Percentiles rank a stretch among this genome's conserved stretches.
Conservation (phyloP, 2,113 vertebrate species). For the Chlamydotis undulata region DNA sequence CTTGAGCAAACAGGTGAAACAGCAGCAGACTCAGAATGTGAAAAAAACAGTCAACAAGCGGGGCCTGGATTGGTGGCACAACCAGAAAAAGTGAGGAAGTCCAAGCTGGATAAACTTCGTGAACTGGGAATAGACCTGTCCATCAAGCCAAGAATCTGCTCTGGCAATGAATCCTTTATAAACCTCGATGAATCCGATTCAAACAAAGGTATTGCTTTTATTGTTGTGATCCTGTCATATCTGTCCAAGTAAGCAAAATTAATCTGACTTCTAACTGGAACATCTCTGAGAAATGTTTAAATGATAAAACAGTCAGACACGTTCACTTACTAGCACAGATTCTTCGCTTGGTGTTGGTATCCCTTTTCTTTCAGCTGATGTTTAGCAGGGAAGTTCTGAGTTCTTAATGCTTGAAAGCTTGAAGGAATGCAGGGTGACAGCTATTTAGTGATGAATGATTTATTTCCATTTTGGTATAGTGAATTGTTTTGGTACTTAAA, state of each 20-base stretch:
- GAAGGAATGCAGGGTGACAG: neutral
- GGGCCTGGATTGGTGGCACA: neutral
- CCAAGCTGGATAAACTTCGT: slow-evolving; percentile 84
- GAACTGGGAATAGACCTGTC: slow-evolving; percentile 89
- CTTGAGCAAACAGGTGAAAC: neutral
- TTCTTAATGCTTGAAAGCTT: neutral
- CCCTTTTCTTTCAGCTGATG: neutral
- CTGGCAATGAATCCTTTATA: slow-evolving; percentile 84
- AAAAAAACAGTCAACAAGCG: neutral
- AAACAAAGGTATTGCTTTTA: slow-evolving; percentile 80
- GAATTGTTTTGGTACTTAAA: neutral
- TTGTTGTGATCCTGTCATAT: neutral
- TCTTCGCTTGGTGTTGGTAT: neutral
- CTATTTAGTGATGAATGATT: neutral
- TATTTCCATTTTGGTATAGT: neutral
- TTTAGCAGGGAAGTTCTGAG: neutral
- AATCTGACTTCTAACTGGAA: neutral
- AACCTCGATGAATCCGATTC: slow-evolving; percentile 83
- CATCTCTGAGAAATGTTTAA: neutral
- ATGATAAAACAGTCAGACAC: neutral
- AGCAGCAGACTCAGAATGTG: neutral
- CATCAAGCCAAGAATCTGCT: slow-evolving; percentile 83
- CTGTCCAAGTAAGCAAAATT: neutral
- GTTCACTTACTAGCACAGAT: neutral
- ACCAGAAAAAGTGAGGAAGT: slow-evolving; percentile 75